Evolutionary conservation across 2,797 vertebrate genomes (phyloP).

Genomic region (Peromyscus attwateri): DNA sequence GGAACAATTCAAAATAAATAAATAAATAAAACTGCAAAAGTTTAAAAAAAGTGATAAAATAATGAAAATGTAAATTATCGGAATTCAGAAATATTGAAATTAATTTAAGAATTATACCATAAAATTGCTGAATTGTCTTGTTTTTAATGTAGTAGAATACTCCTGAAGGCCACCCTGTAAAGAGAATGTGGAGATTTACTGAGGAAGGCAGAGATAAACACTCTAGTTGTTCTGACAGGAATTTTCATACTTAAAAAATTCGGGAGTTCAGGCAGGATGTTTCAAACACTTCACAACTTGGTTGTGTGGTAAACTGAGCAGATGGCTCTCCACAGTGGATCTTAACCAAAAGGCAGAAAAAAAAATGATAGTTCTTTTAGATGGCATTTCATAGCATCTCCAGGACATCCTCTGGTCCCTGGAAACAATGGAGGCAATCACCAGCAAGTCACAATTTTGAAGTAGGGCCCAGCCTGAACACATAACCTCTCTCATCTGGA

Average conservation of each 20-base stretch:
- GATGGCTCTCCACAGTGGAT: not conserved
- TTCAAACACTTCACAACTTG: not conserved
- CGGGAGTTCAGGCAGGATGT: not conserved
- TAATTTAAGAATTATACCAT: not conserved
- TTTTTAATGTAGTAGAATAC: not conserved
- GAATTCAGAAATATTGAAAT: not conserved
- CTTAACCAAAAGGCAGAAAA: not conserved
- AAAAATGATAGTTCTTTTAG: not conserved
- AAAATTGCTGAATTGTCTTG: not conserved
- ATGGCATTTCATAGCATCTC: not conserved
- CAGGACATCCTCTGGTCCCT: not conserved
- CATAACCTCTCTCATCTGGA: not conserved
- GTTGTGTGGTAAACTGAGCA: not conserved
- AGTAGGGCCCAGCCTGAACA: not conserved
- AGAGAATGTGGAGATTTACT: not conserved
- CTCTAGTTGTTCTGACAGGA: not conserved
- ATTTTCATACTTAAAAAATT: not conserved
- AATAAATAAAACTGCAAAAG: no score
- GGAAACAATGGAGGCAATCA: not conserved
- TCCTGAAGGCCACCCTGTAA: not conserved
- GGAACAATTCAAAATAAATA: no score
- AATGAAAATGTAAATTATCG: not conserved
- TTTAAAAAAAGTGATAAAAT: not conserved
- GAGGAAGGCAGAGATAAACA: not conserved
- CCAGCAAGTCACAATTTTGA: not conserved